Evolutionary conservation across 2,888 invertebrate genomes (phyloP), one percentile per base, ranked within the genome.

Genomic region (Drosophila fulvimacula): DNA sequence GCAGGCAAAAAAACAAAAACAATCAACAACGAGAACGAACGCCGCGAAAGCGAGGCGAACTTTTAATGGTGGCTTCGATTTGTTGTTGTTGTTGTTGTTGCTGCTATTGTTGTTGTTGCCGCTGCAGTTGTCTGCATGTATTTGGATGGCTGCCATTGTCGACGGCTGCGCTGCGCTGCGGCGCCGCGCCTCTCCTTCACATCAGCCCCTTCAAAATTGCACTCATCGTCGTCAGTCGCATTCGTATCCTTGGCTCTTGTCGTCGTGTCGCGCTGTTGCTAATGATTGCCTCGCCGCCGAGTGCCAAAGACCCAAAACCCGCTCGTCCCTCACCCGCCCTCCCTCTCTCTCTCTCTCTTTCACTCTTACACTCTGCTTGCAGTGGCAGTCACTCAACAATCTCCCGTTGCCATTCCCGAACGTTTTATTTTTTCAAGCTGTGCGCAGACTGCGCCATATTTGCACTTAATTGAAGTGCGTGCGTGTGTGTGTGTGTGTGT

Each of bases 31-130:
- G 67, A 53, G 59, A 56, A 68, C 41, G 48, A 58, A 32, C 36
- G 34, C 38, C 17, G 24, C 53, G 62, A 46, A 60, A 36, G 34
- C 59, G 19, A 61, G 41, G 53, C 60, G 58, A 81, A 88, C 81
- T 82, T 87, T 89, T 88, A 89, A 88, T 89, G 89, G 86, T 89
- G 81, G 85, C 81, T 88, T 82, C 88, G 89, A 85, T 89, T 73
- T 87, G 65, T 34, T 62, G 70, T 51, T 69, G 75, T 49, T 81
- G 67, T 42, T 70, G 52, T 3, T 57, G 62, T 7, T 69, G 46
- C 2, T n/a, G 15, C 1, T 38, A n/a, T 46, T 46, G 51, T 19
- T 57, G 42, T 0, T 70, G 69, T 19, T 66, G 63, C 38, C 57
- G 52, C 48, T 64, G 76, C 79, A 71, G 68, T 76, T 87, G 82